phyloP scores from a whole-genome alignment of 2,888 invertebrate species.

The Celastrina argiolus region DNA sequence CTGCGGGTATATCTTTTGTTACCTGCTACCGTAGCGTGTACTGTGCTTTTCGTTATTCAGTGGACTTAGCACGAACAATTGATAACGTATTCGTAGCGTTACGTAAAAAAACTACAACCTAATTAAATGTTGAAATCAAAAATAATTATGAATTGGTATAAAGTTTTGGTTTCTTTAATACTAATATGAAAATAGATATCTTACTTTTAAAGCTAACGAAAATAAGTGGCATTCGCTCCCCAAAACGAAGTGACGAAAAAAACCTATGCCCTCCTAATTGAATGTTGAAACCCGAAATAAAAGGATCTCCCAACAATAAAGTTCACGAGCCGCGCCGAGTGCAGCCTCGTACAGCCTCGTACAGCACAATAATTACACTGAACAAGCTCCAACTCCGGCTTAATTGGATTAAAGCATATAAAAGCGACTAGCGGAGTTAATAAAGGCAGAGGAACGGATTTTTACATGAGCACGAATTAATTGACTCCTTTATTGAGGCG shows the following conservation, averaged over 20 bases:
- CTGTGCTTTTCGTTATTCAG: not conserved
- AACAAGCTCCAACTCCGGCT: slow-evolving; percentile 34
- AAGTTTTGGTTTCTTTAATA: not conserved
- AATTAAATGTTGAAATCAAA: too few relatives aligned
- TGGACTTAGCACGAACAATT: too few relatives aligned
- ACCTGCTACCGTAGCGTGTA: not conserved
- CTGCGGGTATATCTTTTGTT: not conserved
- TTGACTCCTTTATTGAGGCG: slow-evolving; percentile 1
- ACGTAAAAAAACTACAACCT: too few relatives aligned
- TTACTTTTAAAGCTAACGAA: not conserved
- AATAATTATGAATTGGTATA: too few relatives aligned
- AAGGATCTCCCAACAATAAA: slow-evolving; percentile 18
- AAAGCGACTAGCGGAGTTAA: slow-evolving; percentile 36
- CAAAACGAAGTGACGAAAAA: not conserved
- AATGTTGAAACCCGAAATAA: slow-evolving; percentile 18
- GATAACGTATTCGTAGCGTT: too few relatives aligned
- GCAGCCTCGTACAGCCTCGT: slow-evolving; percentile 15
- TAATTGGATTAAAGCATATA: slow-evolving; percentile 47
- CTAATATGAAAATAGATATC: not conserved
- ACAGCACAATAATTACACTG: slow-evolving; percentile 22
- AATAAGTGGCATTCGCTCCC: not conserved
- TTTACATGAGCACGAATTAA: slow-evolving; percentile 31
- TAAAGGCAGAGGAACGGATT: slow-evolving; percentile 35
- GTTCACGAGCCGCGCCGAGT: slow-evolving; percentile 19
- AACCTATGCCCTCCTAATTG: slow-evolving; percentile 16